These are phyloP conservation scores for Scaeva pyrastri DNA, from an alignment of 2,888 invertebrate genomes.

Conservation along the genomic window DNA sequence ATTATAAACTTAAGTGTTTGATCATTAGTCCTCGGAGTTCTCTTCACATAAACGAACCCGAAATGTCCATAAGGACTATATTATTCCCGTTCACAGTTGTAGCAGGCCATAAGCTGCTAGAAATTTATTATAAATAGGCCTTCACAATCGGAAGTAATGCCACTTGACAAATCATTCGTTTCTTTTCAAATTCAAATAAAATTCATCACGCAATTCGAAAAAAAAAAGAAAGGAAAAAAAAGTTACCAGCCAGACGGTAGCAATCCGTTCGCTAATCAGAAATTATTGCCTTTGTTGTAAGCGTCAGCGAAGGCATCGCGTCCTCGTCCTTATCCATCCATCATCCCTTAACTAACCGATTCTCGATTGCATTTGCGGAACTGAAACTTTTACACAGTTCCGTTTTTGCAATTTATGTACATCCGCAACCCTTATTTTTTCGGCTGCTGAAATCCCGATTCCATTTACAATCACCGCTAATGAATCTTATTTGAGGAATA, in stretches of 20 bases:
- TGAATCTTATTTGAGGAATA: constrained; percentile 56
- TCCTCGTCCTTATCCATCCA: not conserved
- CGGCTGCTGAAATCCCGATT: not conserved
- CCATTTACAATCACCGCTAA: constrained; percentile 55
- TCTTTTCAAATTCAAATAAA: constrained; percentile 56
- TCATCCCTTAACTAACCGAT: constrained; percentile 57
- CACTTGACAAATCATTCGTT: constrained; percentile 69
- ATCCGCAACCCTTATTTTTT: constrained; percentile 61
- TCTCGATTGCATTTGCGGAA: constrained; percentile 35
- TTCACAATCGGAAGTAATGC: constrained; percentile 67
- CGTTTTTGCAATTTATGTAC: not conserved
- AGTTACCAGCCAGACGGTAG: constrained; percentile 40
- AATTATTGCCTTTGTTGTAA: constrained; percentile 36
- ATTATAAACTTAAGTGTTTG: constrained; percentile 30
- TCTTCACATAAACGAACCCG: constrained; percentile 14
- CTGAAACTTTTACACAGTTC: constrained; percentile 6
- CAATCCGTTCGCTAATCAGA: constrained; percentile 49
- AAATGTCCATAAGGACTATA: not conserved
- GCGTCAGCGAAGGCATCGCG: not conserved
- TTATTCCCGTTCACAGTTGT: not conserved
- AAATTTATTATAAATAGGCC: not conserved
- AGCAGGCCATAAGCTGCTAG: constrained; percentile 33
- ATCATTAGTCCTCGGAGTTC: constrained; percentile 23
- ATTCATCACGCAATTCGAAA: constrained; percentile 32
- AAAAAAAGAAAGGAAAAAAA: constrained; percentile 9